phyloP scores from a whole-genome alignment of 1,140 invertebrate species.

The Batillaria attramentaria region DNA sequence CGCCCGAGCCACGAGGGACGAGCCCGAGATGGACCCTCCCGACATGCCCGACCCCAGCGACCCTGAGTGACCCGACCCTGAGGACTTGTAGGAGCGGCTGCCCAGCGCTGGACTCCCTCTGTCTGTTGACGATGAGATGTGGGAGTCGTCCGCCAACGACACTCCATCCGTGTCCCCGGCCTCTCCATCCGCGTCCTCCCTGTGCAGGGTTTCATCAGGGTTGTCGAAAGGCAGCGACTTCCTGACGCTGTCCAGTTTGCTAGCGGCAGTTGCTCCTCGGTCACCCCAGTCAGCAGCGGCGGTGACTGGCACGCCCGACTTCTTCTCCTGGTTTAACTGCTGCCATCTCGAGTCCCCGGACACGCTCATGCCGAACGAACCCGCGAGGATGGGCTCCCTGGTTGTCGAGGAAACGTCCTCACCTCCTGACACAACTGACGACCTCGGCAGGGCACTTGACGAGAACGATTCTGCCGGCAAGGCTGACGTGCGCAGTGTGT shows the following conservation, averaged over 20 bases:
- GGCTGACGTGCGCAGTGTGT: conserved; percentile 9
- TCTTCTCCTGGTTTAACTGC: too few species aligned
- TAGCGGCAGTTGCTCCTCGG: background rate
- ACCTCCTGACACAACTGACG: background rate
- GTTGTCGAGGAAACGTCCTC: too few species aligned
- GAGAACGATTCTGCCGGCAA: background rate
- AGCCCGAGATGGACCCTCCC: conserved; percentile 43
- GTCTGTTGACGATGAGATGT: conserved; percentile 53
- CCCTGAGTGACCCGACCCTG: background rate
- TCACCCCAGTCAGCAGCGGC: background rate
- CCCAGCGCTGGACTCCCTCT: conserved; percentile 55
- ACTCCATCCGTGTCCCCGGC: background rate
- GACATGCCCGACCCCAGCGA: background rate
- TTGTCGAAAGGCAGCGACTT: conserved; percentile 58
- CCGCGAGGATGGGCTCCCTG: background rate
- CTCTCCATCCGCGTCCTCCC: background rate
- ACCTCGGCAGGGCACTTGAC: background rate
- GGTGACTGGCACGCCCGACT: background rate
- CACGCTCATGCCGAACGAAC: background rate
- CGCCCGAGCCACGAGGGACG: conserved; percentile 43
- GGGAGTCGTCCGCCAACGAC: conserved; percentile 31
- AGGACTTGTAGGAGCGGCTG: conserved; percentile 12
- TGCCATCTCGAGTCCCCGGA: background rate
- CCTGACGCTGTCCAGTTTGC: conserved; percentile 48
- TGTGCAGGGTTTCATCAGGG: conserved; percentile 13